Conservation (phyloP, 2,113 vertebrate species). For the Neogale vison region DNA sequence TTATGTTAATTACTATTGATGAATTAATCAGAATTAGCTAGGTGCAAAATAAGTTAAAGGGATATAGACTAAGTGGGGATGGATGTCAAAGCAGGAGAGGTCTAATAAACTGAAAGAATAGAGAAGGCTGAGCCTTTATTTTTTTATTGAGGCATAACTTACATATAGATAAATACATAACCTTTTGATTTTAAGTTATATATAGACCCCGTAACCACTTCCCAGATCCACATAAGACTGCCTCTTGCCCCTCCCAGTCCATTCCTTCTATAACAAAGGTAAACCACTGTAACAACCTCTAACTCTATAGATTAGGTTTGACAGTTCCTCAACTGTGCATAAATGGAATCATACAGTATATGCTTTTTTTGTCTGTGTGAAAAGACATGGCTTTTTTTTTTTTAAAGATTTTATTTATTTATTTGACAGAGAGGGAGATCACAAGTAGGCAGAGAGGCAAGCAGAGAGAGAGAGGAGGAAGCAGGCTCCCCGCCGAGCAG, state of each 20-base stretch:
- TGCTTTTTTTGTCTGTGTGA: not conserved
- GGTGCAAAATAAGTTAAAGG: not conserved
- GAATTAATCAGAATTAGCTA: constrained; percentile 19
- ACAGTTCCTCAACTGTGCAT: not conserved
- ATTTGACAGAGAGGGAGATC: too few relatives aligned
- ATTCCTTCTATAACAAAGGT: not conserved
- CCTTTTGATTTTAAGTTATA: not conserved
- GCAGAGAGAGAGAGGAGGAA: too few relatives aligned
- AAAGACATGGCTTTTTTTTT: not conserved
- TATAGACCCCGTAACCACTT: not conserved
- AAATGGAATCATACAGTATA: not conserved
- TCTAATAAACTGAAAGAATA: not conserved
- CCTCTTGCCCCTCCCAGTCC: not conserved
- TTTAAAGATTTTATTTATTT: too few relatives aligned
- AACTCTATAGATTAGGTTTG: not conserved
- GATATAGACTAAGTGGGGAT: not conserved
- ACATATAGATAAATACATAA: not conserved
- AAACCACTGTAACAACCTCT: not conserved
- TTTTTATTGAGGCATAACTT: not conserved
- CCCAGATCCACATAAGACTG: not conserved
- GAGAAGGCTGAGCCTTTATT: not conserved
- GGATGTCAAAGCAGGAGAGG: not conserved
- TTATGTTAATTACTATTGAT: not conserved
- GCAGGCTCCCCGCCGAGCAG: too few relatives aligned
- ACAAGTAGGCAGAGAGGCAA: too few relatives aligned